Evolutionary conservation across 2,888 invertebrate genomes (phyloP), one percentile per base, ranked within the genome.

Genomic region (Endotricha flammealis): DNA sequence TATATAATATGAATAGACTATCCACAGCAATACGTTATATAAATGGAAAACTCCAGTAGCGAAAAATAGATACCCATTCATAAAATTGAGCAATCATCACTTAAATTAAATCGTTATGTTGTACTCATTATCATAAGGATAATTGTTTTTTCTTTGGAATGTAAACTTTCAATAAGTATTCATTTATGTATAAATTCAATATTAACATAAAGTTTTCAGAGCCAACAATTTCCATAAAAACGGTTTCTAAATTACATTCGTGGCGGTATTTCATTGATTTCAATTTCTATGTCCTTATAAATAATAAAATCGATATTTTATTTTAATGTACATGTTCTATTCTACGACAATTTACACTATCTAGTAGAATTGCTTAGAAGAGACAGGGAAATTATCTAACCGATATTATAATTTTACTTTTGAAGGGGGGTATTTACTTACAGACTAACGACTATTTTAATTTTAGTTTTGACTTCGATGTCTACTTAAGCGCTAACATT

Each of bases 51-150:
- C 29, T 34, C 36, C 39, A 33, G 44, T 45, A 44, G 43, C 41
- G 46, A 53, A 57, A 39, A 43, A 47, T 51, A 55, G 51, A 53
- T 51, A 64, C 61, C 54, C 62, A 57, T 68, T 65, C 55, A 58
- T 69, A 80, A 80, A 78, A 79, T 83, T 83, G 82, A 83, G 82
- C 82, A 83, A 81, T 70, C 64, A 57, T 79, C 59, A 66, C 79
- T 73, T 80, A 81, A 75, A 64, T 59, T 73, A 73, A 73, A 74
- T 69, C 45, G 50, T 71, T 68, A 70, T 65, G 64, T 77, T 78
- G 74, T 80, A 79, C 76, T 75, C 72, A 73, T 69, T 69, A 70
- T 79, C 73, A 68, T 78, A 73, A 71, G 73, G 69, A 66, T 66
- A 61, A 50, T 50, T 65, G 41, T 50, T 64, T 51, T 55, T 46